A percentile compares a stretch with the other conserved stretches of the same genome.
phyloP scores from a whole-genome alignment of 2,113 vertebrate species.

The Balaeniceps rex region DNA sequence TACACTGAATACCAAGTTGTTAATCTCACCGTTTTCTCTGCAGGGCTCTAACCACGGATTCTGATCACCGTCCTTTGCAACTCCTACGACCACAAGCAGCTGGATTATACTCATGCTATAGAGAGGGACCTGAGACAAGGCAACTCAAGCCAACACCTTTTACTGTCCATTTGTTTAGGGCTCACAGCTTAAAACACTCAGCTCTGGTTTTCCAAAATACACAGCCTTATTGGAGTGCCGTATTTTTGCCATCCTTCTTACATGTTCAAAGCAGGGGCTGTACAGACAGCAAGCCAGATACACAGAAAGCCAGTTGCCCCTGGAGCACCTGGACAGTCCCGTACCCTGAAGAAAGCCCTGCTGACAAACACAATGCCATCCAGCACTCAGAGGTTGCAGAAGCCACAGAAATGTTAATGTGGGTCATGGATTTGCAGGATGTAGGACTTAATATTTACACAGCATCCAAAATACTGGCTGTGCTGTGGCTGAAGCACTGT shows the following conservation, averaged over 20 bases:
- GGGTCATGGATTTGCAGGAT: not conserved
- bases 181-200: not conserved
- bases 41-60: not conserved
- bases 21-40: not conserved
- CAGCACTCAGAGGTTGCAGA: not conserved
- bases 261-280: not conserved
- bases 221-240: not conserved
- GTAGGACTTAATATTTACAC: not conserved
- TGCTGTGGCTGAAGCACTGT: accelerated
- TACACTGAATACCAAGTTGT: not conserved
- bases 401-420: not conserved
- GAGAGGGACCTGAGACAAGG: not conserved
- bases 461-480: not conserved
- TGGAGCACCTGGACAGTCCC: not conserved
- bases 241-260: not conserved
- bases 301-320: accelerated
- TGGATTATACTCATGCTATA: not conserved
- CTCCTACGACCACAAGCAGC: not conserved
- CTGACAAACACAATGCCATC: not conserved
- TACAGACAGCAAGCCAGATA: not conserved
- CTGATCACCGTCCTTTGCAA: not conserved
- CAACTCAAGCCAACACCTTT: not conserved
- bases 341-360: not conserved
- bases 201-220: not conserved
- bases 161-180: not conserved